Conservation (phyloP, 2,888 invertebrate genomes). For the Protodeltote pygarga region DNA sequence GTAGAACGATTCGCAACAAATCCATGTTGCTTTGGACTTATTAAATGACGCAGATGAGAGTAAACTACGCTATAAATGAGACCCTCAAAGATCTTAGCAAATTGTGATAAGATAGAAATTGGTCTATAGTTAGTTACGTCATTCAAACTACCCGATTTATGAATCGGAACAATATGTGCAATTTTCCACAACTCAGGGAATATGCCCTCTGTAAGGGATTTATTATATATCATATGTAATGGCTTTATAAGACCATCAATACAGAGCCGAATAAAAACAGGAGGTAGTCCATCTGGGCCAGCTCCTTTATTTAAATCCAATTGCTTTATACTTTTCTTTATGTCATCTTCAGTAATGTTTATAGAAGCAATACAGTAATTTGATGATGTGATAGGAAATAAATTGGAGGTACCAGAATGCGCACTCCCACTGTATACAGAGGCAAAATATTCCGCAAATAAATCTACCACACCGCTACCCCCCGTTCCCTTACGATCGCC, state of each 20-base stretch:
- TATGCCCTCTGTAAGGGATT: background rate
- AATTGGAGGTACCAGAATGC: background rate
- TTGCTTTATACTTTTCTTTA: background rate
- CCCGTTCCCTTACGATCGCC: background rate
- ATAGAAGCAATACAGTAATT: background rate
- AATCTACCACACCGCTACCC: background rate
- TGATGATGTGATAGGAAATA: no score
- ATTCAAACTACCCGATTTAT: constrained; percentile 1
- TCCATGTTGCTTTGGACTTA: background rate
- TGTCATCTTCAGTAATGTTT: background rate
- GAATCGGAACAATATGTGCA: background rate
- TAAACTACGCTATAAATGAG: background rate
- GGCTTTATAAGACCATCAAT: background rate
- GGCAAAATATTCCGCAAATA: constrained; percentile 3
- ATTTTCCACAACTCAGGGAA: constrained; percentile 3
- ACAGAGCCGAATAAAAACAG: background rate
- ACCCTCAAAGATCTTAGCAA: background rate
- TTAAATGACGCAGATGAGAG: background rate
- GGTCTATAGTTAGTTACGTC: background rate
- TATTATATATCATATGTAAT: background rate
- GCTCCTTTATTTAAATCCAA: background rate
- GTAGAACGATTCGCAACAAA: no score
- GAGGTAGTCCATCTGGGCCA: background rate
- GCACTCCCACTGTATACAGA: background rate
- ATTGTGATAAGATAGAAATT: background rate